Evolutionary conservation across 2,113 vertebrate genomes (phyloP).

Genomic region (Anarrhichthys ocellatus): DNA sequence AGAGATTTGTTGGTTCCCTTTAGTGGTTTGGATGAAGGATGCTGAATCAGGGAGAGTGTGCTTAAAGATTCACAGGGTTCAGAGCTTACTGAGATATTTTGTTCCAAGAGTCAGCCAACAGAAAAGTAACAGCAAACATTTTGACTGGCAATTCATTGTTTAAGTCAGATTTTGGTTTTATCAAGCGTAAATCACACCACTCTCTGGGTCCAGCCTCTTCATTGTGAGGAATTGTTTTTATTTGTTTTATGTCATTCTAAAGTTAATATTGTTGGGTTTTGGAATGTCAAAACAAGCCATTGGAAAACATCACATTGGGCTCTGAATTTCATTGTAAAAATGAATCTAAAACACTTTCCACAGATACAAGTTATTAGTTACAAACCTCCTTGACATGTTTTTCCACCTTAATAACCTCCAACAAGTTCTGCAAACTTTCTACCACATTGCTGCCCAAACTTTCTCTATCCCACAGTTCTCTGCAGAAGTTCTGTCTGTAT

Average conservation of each 20-base stretch:
- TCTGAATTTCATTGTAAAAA: neutral
- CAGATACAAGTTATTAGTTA: neutral
- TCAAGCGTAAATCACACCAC: neutral
- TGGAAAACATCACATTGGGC: neutral
- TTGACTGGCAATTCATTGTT: neutral
- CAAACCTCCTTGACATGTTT: neutral
- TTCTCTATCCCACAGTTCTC: neutral
- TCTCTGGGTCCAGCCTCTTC: neutral
- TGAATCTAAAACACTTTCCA: neutral
- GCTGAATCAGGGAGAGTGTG: neutral
- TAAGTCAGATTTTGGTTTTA: neutral
- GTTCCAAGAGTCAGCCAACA: neutral
- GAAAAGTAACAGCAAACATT: neutral
- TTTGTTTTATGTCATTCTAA: neutral
- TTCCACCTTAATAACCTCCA: neutral
- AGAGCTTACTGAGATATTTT: neutral
- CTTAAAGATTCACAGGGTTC: neutral
- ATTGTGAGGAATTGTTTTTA: neutral
- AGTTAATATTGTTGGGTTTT: neutral
- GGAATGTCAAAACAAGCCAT: conserved; percentile 4
- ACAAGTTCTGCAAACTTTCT: neutral
- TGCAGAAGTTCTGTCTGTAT: conserved; percentile 15
- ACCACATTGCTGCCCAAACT: neutral
- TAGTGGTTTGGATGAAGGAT: conserved; percentile 1
- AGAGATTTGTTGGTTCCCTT: neutral